Conservation (phyloP, 1,140 invertebrate species). For the Galendromus occidentalis region DNA sequence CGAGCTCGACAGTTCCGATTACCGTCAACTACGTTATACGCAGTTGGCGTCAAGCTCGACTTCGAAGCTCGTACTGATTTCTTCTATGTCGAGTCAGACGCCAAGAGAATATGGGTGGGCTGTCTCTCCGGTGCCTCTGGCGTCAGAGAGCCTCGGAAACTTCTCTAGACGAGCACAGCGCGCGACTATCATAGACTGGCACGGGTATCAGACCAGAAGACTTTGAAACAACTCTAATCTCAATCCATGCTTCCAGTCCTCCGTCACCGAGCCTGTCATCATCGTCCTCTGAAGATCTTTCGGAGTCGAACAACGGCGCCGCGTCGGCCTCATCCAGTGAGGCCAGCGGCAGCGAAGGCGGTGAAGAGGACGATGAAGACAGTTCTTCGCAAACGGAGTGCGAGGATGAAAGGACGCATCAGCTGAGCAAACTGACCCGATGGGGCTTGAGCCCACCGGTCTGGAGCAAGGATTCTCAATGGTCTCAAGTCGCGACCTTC, state of each 20-base stretch:
- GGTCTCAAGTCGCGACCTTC: constrained; percentile 22
- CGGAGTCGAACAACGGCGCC: neutral
- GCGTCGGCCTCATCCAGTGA: neutral
- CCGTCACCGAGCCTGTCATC: constrained; percentile 1
- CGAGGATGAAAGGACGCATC: neutral
- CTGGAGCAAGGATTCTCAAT: constrained; percentile 33
- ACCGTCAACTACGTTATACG: no score
- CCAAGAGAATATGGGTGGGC: no score
- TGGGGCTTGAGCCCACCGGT: constrained; percentile 6
- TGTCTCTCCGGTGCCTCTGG: no score
- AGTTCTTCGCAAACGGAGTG: neutral
- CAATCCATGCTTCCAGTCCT: neutral
- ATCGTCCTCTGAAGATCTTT: constrained; percentile 3
- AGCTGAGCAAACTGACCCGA: neutral
- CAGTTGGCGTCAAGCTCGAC: no score
- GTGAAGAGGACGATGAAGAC: constrained; percentile 10
- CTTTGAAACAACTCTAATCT: no score
- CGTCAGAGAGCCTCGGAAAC: no score
- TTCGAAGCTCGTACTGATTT: no score
- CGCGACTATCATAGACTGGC: no score
- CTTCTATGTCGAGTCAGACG: no score
- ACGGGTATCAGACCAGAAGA: no score
- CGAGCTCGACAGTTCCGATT: no score
- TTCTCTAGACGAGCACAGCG: no score
- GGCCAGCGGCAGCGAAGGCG: neutral